A percentile compares a stretch with the other conserved stretches of the same genome.
phyloP scores from a whole-genome alignment of 2,113 vertebrate genomes.

The Lanius ludovicianus region DNA sequence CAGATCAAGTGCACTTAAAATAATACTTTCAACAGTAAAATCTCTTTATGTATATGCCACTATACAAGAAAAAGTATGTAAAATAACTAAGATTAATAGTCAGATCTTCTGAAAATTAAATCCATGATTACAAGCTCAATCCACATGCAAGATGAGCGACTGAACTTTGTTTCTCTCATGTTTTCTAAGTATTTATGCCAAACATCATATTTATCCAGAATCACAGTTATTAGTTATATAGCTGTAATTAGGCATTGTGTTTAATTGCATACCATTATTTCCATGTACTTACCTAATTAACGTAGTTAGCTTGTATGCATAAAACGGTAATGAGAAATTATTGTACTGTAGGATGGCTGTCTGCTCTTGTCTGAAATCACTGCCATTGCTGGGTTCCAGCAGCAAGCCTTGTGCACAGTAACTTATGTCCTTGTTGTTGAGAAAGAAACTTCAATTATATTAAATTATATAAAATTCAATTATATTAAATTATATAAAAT shows the following conservation, averaged over 20 bases:
- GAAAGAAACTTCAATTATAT: too few relatives aligned
- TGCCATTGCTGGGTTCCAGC: background rate
- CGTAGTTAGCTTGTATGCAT: conserved; percentile 39
- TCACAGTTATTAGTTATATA: conserved; percentile 37
- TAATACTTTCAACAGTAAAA: background rate
- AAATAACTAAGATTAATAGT: background rate
- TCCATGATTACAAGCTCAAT: background rate
- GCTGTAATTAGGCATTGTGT: conserved; percentile 37
- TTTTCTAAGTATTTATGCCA: conserved; percentile 21
- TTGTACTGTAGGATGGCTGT: background rate
- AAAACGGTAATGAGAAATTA: conserved; percentile 25
- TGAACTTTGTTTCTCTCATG: background rate
- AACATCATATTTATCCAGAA: conserved; percentile 30
- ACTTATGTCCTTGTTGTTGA: background rate
- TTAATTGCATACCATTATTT: conserved; percentile 45
- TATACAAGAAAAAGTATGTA: background rate
- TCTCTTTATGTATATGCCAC: background rate
- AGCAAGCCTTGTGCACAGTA: background rate
- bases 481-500: too few relatives aligned
- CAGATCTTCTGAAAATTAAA: background rate
- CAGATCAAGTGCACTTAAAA: background rate
- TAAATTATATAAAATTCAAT: too few relatives aligned
- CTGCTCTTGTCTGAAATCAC: background rate
- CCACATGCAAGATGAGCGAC: background rate
- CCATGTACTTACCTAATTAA: conserved; percentile 40